Base-by-base conservation (phyloP, 2,797 vertebrate genomes). In the Gouania willdenowi region DNA sequence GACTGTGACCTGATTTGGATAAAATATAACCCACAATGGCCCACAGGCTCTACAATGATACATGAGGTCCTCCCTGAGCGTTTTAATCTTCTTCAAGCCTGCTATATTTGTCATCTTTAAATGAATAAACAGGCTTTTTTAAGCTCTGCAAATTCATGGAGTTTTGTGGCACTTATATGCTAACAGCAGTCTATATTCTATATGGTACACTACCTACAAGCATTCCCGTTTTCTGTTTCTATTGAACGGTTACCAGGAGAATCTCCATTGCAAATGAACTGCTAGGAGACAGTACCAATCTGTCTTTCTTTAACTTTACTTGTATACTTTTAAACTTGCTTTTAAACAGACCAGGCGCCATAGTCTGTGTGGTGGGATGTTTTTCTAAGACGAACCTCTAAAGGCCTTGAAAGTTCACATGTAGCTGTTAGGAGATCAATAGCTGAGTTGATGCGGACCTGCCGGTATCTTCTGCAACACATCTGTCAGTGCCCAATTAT, bases 61-160 rank as follows among this genome's bases (percentile, higher is more conserved):
- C 83, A 86, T 84, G 47, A 76, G 66, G 51, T 78, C 64, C 79
- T 79, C 79, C 80, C 73, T 26, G 52, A 79, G 76, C 64, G 53
- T 68, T 61, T 64, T 17, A n/a, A 37, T 79, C 76, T 72, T 73
- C 55, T 70, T 66, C 57, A 43, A 52, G 58, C 78, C 71, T 64
- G 54, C 67, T 56, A 74, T 86, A 88, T 87, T 77, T 81, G 68
- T 76, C 79, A 83, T 79, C 77, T 84, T 76, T 77, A 81, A 86
- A 81, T 83, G 73, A 85, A 83, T 84, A 87, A 87, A 85, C 84
- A 80, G 83, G 49, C 52, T 76, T 69, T 71, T 77, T 85, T 86
- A 86, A 86, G 87, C 71, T 80, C 64, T 76, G 77, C 81, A 66
- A 61, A 72, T 60, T 59, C 55, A 23, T 63, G 46, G 33, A 45